phyloP scores from a whole-genome alignment of 2,797 vertebrate species.

The Echeneis naucrates region DNA sequence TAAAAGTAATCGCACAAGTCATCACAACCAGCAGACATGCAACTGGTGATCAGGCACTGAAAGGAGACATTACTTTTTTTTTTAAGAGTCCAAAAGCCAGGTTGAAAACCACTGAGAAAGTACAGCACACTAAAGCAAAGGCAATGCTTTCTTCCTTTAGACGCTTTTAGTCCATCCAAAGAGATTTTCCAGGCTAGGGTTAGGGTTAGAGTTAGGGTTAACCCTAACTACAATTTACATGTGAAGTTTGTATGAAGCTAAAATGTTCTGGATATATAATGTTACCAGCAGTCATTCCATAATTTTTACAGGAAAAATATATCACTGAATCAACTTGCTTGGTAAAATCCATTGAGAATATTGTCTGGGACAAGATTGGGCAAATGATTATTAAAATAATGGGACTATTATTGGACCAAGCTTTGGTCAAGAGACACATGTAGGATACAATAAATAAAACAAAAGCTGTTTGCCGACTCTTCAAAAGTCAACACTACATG shows the following conservation, averaged over 20 bases:
- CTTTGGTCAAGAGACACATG: conserved; percentile 15
- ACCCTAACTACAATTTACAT: no score
- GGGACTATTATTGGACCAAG: conserved; percentile 9
- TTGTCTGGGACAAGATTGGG: not conserved
- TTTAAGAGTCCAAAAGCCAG: not conserved
- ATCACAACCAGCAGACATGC: conserved; percentile 4
- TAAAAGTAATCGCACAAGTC: conserved; percentile 1
- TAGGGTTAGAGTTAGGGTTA: no score
- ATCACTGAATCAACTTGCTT: not conserved
- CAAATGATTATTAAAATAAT: not conserved
- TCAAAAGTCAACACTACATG: conserved; percentile 63
- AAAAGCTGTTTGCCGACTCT: conserved; percentile 60
- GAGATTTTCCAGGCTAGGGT: no score
- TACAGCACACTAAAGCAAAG: not conserved
- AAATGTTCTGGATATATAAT: conserved; percentile 9
- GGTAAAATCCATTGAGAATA: not conserved
- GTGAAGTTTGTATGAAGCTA: no score
- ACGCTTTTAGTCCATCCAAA: conserved; percentile 3
- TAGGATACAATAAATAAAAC: conserved; percentile 71
- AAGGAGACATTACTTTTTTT: not conserved
- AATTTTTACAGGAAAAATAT: conserved; percentile 1
- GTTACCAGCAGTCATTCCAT: no score
- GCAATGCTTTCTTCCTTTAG: conserved; percentile 13
- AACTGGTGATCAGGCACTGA: not conserved
- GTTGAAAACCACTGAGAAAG: conserved; percentile 9